Base-by-base conservation (phyloP, 2,113 vertebrate genomes). In the Glaucomys volans region DNA sequence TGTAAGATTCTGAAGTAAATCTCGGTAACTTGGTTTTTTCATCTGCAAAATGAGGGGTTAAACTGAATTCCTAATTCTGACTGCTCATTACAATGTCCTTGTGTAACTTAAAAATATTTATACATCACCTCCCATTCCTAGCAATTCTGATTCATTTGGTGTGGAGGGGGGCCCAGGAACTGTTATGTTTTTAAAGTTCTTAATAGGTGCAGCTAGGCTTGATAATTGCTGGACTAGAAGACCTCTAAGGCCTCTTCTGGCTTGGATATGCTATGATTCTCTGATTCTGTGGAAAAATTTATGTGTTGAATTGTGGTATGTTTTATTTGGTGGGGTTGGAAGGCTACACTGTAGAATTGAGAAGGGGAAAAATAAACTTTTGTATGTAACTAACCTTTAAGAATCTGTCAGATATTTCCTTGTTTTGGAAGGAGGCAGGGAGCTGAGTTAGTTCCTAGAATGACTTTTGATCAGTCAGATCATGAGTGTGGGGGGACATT, bases 261-360 rank as follows among this genome's bases (percentile, higher is more conserved):
- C 32, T 82, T 26, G 30, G 14, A 71, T 92, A 32, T 80, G 30
- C 57, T 52, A 80, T 87, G 20, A 90, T 64, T 92, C 52, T 94
- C 62, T 95, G 54, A 96, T 76, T 87, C 69, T 94, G 3, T 76
- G 18, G 72, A 96, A 82, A 32, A 87, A 90, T 85, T 90, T 94
- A 66, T 90, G 26, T 94, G 52, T 92, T 87, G 18, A 94, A 76
- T 94, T 93, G 30, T 86, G 59, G 30, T 92, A 30, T 71, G 37
- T 80, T 95, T 97, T 96, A 81, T 95, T 96, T 92, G 37, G 35
- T 87, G 42, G 44, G 71, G 35, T 81, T 90, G 32, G 50, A 94
- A 96, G 50, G 47, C 75, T 75, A 85, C 37, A 85, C 44, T 87
- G 12, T 90, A 96, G 59, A 96, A 90, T 12, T 66, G 28, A 96